phyloP scores from a whole-genome alignment of 2,797 vertebrate genomes.

The Neolamprologus multifasciatus region DNA sequence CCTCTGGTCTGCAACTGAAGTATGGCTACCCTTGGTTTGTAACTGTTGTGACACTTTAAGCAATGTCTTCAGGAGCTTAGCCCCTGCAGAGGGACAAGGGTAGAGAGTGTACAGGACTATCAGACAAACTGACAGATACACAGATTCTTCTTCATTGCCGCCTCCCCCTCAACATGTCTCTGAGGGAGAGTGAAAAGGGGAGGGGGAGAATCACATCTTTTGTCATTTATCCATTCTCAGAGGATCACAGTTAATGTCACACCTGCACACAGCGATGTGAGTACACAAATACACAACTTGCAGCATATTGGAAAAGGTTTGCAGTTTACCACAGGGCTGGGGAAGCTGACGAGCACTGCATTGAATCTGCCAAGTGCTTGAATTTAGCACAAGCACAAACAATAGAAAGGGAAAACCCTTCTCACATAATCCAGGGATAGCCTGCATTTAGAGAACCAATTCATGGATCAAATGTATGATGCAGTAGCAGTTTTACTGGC shows the following conservation, averaged over 20 bases:
- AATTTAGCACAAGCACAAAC: not conserved
- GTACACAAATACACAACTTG: not conserved
- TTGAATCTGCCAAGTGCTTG: constrained; percentile 5
- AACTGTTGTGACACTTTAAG: constrained; percentile 36
- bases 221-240: constrained; percentile 25
- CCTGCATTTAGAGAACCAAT: not conserved
- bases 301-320: constrained; percentile 10
- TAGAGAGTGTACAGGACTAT: not conserved
- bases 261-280: not conserved
- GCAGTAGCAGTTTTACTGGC: not conserved
- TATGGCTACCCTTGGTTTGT: constrained; percentile 11
- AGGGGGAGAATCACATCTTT: not conserved
- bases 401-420: not conserved
- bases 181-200: not conserved
- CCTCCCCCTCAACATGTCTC: not conserved
- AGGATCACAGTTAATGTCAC: constrained; percentile 39
- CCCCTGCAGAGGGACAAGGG: not conserved
- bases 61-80: not conserved
- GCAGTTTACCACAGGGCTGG: not conserved
- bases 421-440: not conserved
- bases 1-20: constrained; percentile 21
- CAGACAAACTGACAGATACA: not conserved
- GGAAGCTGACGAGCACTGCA: not conserved
- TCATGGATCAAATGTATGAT: not conserved
- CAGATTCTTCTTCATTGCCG: not conserved